Evolutionary conservation across 2,888 invertebrate species (phyloP).

Genomic region (Cyaniris semiargus): DNA sequence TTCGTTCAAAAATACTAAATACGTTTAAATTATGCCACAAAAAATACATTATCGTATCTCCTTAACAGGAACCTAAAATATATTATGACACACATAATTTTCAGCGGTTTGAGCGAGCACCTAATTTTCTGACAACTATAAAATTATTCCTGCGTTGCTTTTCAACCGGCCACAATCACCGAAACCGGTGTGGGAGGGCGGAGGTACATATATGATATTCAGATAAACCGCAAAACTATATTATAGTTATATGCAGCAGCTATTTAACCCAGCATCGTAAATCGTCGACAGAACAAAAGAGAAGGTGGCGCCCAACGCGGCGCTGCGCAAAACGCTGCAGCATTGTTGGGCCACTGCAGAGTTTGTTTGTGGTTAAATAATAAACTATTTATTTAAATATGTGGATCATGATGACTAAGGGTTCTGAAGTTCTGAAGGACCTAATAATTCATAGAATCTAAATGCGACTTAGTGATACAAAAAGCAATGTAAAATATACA

Average conservation of each 20-base stretch:
- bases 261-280: not conserved
- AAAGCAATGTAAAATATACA: no score
- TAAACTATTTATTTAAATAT: not conserved
- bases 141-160: not conserved
- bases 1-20: no score
- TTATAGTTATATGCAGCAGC: not conserved
- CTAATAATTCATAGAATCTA: no score
- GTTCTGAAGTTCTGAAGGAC: no score
- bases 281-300: not conserved
- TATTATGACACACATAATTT: no score
- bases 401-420: not conserved
- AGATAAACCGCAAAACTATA: not conserved
- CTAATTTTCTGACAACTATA: not conserved
- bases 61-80: no score
- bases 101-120: no score
- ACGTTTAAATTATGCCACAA: no score
- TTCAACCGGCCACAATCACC: not conserved
- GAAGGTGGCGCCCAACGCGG: not conserved
- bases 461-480: no score
- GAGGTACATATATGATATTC: not conserved
- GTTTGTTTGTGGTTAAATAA: not conserved
- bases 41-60: no score
- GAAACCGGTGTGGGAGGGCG: not conserved
- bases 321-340: constrained; percentile 4
- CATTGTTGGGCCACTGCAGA: not conserved